These are phyloP conservation scores for Caenorhabditis remanei DNA, from an alignment of 1,140 invertebrate genomes.

Conservation along the genomic window DNA sequence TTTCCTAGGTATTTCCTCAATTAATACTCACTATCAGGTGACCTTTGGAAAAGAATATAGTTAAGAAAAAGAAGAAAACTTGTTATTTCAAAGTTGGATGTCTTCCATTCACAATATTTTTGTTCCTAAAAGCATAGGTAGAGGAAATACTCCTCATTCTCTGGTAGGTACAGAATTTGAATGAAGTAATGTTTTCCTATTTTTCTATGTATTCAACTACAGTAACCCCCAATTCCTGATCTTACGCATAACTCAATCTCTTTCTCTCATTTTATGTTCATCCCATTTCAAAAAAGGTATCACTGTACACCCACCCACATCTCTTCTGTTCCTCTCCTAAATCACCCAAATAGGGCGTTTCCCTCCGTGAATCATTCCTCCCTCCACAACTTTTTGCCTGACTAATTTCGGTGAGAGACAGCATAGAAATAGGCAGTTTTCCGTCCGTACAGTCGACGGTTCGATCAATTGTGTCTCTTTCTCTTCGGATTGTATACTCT, in stretches of 20 bases:
- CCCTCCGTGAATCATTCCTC: conserved; percentile 12
- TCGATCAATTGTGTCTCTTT: conserved; percentile 39
- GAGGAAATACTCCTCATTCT: too few species aligned
- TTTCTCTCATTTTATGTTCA: too few species aligned
- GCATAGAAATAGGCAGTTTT: conserved; percentile 11
- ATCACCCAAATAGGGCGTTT: conserved; percentile 32
- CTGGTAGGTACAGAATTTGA: too few species aligned
- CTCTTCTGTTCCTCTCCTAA: background rate
- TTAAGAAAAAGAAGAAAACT: too few species aligned
- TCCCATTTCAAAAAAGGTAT: background rate
- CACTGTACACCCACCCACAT: background rate
- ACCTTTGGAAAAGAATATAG: too few species aligned
- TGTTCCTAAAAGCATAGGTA: too few species aligned
- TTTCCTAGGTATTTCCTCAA: background rate
- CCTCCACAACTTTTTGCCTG: conserved; percentile 31
- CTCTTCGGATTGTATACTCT: background rate
- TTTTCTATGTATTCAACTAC: too few species aligned
- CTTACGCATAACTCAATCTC: too few species aligned
- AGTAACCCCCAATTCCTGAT: too few species aligned
- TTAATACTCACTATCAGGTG: background rate
- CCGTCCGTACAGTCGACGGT: conserved; percentile 44
- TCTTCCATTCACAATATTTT: too few species aligned
- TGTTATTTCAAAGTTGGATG: too few species aligned
- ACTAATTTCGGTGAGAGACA: conserved; percentile 46
- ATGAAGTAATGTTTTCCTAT: too few species aligned